These are phyloP conservation scores for Thaumatotibia leucotreta DNA, from an alignment of 1,140 invertebrate species.

Conservation along the genomic window DNA sequence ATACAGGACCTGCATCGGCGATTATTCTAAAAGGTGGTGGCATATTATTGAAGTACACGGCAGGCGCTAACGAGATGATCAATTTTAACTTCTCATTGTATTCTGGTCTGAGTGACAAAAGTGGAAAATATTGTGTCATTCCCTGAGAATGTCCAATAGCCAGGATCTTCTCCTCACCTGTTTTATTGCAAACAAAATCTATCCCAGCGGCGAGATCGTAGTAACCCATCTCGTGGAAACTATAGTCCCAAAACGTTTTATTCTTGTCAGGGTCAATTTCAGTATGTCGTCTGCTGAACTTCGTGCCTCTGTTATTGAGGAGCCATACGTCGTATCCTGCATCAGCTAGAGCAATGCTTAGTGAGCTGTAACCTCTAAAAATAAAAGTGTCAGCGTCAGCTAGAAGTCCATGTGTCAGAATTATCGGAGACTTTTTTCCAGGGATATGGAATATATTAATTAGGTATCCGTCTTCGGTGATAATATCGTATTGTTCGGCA, in stretches of 20 bases:
- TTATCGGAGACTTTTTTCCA: neutral
- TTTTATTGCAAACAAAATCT: neutral
- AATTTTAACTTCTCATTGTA: neutral
- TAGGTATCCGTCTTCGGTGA: neutral
- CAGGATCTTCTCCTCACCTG: neutral
- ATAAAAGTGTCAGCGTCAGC: neutral
- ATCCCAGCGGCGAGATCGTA: neutral
- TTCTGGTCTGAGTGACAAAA: neutral
- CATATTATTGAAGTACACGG: neutral
- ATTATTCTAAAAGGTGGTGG: neutral
- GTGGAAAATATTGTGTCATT: neutral
- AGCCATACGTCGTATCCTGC: neutral
- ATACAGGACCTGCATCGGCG: neutral
- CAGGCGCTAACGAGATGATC: neutral
- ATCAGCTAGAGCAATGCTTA: neutral
- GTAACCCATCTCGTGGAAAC: neutral
- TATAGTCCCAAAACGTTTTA: constrained; percentile 4
- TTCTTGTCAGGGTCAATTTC: neutral
- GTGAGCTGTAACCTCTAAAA: neutral
- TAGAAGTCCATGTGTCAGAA: neutral
- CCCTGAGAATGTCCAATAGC: neutral
- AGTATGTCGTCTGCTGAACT: neutral
- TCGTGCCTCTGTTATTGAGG: neutral
- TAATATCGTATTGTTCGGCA: neutral
- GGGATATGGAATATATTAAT: neutral